phyloP scores from a whole-genome alignment of 1,140 invertebrate species.

The Pygmarrhopalites habei region DNA sequence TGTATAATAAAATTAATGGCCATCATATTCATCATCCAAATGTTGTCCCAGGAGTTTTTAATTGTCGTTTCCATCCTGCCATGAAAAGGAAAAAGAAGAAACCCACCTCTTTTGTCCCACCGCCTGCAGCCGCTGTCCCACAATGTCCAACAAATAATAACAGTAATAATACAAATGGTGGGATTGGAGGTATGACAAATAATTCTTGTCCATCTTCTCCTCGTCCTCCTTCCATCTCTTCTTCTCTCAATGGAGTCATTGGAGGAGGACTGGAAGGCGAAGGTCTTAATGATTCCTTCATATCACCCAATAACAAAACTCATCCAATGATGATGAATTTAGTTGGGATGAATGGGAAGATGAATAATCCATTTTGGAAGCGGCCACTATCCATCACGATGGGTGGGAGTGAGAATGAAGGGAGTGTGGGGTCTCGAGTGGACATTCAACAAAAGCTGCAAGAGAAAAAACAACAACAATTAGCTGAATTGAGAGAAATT shows the following conservation, averaged over 20 bases:
- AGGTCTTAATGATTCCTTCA: neutral
- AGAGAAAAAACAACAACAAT: conserved; percentile 79
- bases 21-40: conserved; percentile 36
- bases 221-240: neutral
- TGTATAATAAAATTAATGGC: conserved; percentile 34
- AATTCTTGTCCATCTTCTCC: conserved; percentile 8
- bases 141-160: too few species aligned
- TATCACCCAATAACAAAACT: conserved; percentile 3
- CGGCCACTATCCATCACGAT: conserved; percentile 55
- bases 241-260: too few species aligned
- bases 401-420: conserved; percentile 58
- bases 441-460: conserved; percentile 80
- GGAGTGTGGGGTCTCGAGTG: conserved; percentile 63
- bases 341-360: conserved; percentile 33
- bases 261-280: too few species aligned
- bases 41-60: conserved; percentile 73
- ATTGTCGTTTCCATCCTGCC: conserved; percentile 74
- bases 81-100: conserved; percentile 80
- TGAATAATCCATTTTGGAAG: conserved; percentile 68
- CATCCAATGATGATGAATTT: neutral
- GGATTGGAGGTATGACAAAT: too few species aligned
- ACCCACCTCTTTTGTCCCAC: conserved; percentile 74
- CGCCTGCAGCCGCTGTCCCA: conserved; percentile 53
- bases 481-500: conserved; percentile 66
- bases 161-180: too few species aligned